Base-by-base conservation (phyloP, 2,888 invertebrate species). In the Acleris cristana region DNA sequence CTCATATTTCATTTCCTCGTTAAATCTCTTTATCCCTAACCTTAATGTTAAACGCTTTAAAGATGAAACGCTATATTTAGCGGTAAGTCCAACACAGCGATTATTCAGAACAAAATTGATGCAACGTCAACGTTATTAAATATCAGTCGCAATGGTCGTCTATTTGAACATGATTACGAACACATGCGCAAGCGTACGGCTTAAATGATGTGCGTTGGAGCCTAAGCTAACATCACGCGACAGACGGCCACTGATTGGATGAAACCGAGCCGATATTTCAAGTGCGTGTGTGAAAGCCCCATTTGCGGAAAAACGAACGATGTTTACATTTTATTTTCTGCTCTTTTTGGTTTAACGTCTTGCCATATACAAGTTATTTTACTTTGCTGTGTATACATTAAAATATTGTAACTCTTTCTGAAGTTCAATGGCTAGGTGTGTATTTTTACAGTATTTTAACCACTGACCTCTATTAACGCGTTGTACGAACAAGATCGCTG, bases 241-340 rank as follows among this genome's bases (percentile, higher is more conserved):
- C 52, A 63, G 45, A 40, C 26, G 26, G 49, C 54, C 34, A 55
- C 55, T 63, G 63, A 56, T 63, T 63, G 64, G 49, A 51, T 64
- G 51, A 51, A 56, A 64, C 49, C 16, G 26, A 56, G 40, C 55
- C 63, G n/a, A 49, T 63, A 56, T 63, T 49, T 49, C 19, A 48
- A 3, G 21, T 21, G 51, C 14, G 26, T 19, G 34, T 34, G 55
- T 5, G 55, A 30, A 34, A 53, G 60, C 52, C 16, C n/a, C 26
- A 16, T 40, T 40, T 14, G 40, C 14, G 7, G 40, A 40, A n/a
- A 52, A 40, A 60, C 18, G 12, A 7, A 21, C 14, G 12, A 26
- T 23, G 26, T 26, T 58, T n/a, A n/a, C 16, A 52, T 44, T 52
- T 61, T 55, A 3, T 19, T 51, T 19, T 51, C 51, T 19, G 21